These are phyloP conservation scores for Zaprionus lineosus DNA, from an alignment of 2,888 invertebrate genomes.

Conservation along the genomic window DNA sequence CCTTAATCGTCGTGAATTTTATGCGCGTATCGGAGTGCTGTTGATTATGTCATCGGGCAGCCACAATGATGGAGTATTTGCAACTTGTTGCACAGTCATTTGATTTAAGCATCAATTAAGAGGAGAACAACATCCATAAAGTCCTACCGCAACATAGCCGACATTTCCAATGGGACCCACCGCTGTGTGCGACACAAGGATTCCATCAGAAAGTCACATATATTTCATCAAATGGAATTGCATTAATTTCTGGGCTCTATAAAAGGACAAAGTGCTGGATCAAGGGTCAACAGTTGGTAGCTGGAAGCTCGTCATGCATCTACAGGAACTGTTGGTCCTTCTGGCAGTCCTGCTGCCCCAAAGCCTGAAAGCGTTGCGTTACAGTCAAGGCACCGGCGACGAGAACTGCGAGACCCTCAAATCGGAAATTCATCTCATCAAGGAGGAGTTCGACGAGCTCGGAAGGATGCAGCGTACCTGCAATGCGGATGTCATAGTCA, in stretches of 20 bases:
- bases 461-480: constrained; percentile 93
- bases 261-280: constrained; percentile 38
- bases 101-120: constrained; percentile 70
- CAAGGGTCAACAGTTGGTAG: constrained; percentile 46
- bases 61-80: constrained; percentile 13
- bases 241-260: constrained; percentile 47
- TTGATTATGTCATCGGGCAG: background rate
- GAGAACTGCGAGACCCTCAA: constrained; percentile 93
- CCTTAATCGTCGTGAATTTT: no score
- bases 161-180: constrained; percentile 45
- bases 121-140: constrained; percentile 12
- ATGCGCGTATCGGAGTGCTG: no score
- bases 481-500: constrained; percentile 93
- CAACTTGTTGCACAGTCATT: constrained; percentile 53
- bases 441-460: constrained; percentile 95
- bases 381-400: constrained; percentile 83
- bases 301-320: constrained; percentile 50
- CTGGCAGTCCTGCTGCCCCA: constrained; percentile 50
- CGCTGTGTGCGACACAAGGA: constrained; percentile 62
- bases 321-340: constrained; percentile 58
- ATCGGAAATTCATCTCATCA: constrained; percentile 93
- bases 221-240: constrained; percentile 56
- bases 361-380: constrained; percentile 66
- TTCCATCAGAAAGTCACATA: constrained; percentile 65
- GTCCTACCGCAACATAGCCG: constrained; percentile 62